Percentiles rank a stretch among this genome's conserved stretches.
These are phyloP conservation scores for Echiichthys vipera DNA, from an alignment of 2,797 vertebrate species.

Conservation along the genomic window DNA sequence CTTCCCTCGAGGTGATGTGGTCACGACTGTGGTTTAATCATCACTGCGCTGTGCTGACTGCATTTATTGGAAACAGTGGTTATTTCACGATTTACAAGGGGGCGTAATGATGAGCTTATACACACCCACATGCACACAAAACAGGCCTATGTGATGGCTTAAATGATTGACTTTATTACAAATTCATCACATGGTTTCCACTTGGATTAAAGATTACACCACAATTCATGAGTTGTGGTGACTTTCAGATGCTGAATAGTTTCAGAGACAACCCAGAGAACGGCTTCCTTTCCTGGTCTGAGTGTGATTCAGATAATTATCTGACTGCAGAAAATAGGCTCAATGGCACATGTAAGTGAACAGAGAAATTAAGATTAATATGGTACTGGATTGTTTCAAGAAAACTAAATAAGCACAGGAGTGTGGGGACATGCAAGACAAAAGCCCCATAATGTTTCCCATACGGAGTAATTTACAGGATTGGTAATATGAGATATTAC, in stretches of 20 bases:
- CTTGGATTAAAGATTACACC: conserved; percentile 6
- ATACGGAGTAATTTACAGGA: conserved; percentile 20
- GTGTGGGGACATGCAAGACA: conserved; percentile 9
- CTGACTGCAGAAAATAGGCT: conserved; percentile 12
- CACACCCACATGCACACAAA: neutral
- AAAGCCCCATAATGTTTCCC: conserved; percentile 17
- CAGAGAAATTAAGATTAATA: conserved; percentile 28
- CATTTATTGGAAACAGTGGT: conserved; percentile 53
- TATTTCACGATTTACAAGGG: conserved; percentile 28
- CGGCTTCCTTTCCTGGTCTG: conserved; percentile 1
- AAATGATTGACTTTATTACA: conserved; percentile 17
- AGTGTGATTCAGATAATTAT: conserved; percentile 23
- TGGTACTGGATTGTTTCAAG: neutral
- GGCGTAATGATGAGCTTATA: conserved; percentile 8
- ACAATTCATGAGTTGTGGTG: neutral
- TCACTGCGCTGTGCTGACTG: conserved; percentile 27
- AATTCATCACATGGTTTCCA: neutral
- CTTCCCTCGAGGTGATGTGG: conserved; percentile 54
- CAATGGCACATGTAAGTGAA: conserved; percentile 26
- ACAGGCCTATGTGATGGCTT: conserved; percentile 4
- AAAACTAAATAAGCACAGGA: conserved; percentile 22
- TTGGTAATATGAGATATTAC: conserved; percentile 6
- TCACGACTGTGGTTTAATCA: conserved; percentile 62
- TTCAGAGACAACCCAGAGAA: neutral
- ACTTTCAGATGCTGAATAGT: neutral